Evolutionary conservation across 1,140 invertebrate species (phyloP).

Genomic region (Phymorhynchus buccinoides): DNA sequence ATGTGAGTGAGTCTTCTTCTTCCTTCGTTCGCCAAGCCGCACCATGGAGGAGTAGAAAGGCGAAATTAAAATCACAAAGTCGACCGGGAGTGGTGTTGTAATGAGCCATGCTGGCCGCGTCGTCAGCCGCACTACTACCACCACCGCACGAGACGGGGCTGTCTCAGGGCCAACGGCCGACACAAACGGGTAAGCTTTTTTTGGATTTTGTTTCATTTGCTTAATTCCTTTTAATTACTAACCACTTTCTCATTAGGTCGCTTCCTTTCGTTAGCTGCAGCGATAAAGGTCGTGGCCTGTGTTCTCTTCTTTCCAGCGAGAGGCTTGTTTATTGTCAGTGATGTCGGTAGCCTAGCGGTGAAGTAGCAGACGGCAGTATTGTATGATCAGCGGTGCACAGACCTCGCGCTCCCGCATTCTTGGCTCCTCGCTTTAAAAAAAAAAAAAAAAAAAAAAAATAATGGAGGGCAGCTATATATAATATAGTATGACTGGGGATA

Average conservation of each 20-base stretch:
- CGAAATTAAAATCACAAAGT: conserved; percentile 12
- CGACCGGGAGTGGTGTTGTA: background rate
- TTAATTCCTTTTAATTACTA: background rate
- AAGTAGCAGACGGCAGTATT: background rate
- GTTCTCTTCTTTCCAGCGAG: background rate
- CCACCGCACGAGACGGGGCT: background rate
- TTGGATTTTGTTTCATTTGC: background rate
- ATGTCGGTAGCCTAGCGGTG: background rate
- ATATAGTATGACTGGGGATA: background rate
- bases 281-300: background rate
- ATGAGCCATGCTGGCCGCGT: background rate
- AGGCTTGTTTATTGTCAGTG: background rate
- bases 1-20: background rate
- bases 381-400: background rate
- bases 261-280: too few relatives aligned
- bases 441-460: too few relatives aligned
- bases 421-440: background rate
- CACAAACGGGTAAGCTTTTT: background rate
- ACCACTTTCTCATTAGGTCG: background rate
- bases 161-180: background rate
- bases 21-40: background rate
- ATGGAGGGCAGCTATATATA: too few relatives aligned
- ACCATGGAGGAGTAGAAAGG: background rate
- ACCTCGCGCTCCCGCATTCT: background rate
- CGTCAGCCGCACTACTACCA: too few relatives aligned